Conservation (phyloP, 2,888 invertebrate genomes). For the Acanthosepion pharaonis region DNA sequence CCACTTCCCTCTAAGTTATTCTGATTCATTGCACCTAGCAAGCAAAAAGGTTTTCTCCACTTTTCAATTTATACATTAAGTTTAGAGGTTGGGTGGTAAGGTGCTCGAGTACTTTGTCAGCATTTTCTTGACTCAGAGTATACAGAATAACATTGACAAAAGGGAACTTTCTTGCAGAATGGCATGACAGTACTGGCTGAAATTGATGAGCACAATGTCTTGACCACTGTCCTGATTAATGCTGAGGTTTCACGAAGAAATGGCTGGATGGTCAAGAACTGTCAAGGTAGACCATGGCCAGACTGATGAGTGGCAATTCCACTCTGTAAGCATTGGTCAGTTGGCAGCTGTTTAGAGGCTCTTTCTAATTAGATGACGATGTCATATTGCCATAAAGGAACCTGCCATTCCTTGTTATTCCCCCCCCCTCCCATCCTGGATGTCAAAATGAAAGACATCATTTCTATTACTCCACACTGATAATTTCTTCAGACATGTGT, state of each 20-base stretch:
- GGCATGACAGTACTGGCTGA: neutral
- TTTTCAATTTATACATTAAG: constrained; percentile 4
- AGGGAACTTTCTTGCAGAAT: neutral
- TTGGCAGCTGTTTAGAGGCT: neutral
- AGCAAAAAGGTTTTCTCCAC: neutral
- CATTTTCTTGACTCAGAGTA: constrained; percentile 11
- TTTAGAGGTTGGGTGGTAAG: neutral
- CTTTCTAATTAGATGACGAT: neutral
- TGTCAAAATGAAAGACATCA: neutral
- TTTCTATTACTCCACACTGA: neutral
- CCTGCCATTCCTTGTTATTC: neutral
- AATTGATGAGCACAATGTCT: neutral
- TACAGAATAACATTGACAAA: constrained; percentile 24
- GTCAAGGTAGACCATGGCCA: constrained; percentile 33
- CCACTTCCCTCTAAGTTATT: neutral
- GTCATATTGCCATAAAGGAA: neutral
- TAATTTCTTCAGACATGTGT: neutral
- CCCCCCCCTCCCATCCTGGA: neutral
- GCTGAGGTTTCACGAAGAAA: neutral
- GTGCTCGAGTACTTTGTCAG: neutral
- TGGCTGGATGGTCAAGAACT: constrained; percentile 33
- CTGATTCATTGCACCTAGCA: neutral
- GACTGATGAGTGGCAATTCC: neutral
- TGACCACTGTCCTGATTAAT: constrained; percentile 33
- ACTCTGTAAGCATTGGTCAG: neutral